Percentiles rank a stretch among this genome's conserved stretches.
Conservation (phyloP, 2,797 vertebrate genomes). For the Eleutherodactylus coqui region DNA sequence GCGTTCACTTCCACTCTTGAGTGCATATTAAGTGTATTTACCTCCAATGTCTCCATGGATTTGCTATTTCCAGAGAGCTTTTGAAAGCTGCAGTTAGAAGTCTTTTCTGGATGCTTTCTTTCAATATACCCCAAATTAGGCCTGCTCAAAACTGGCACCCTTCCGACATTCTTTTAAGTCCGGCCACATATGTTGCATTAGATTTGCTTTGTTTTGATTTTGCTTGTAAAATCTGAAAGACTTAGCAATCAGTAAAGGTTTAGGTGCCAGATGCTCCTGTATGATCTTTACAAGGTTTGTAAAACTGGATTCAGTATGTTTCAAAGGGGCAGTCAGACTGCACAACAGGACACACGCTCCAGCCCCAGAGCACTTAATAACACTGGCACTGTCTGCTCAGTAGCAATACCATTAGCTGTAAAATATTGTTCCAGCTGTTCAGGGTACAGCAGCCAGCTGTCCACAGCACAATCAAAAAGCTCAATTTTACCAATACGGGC, state of each 20-base stretch:
- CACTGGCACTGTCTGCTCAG: not conserved
- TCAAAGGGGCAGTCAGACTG: not conserved
- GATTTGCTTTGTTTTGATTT: not conserved
- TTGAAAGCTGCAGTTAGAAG: not conserved
- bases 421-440: slow-evolving; percentile 10
- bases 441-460: not conserved
- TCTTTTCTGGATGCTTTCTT: not conserved
- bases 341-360: not conserved
- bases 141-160: not conserved
- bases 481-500: not conserved
- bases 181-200: not conserved
- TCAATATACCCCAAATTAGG: not conserved
- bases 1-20: not conserved
- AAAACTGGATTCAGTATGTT: not conserved
- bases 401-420: slow-evolving; percentile 1
- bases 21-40: not conserved
- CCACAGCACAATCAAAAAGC: not conserved
- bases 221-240: not conserved
- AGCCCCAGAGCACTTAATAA: not conserved
- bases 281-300: not conserved
- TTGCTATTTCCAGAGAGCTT: not conserved
- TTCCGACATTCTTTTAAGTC: not conserved
- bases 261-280: not conserved
- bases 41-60: not conserved
- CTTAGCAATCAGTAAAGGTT: not conserved